These are phyloP conservation scores for Lithophane leautieri DNA, from an alignment of 2,888 invertebrate genomes.

Conservation along the genomic window DNA sequence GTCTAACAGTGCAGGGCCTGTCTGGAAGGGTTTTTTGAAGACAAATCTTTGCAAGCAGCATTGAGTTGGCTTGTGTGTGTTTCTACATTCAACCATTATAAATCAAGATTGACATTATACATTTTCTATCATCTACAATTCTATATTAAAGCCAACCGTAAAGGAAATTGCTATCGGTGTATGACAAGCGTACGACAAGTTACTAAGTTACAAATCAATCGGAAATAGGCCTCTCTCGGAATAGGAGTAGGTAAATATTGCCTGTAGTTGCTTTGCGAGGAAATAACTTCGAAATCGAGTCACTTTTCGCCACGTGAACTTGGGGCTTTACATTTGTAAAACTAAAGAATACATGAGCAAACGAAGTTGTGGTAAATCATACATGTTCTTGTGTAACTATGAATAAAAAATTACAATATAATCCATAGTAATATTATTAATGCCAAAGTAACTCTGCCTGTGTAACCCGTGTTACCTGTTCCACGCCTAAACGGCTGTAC, in stretches of 20 bases:
- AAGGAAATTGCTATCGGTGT: constrained; percentile 9
- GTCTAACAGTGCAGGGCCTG: too few species aligned
- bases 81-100: background rate
- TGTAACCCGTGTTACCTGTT: background rate
- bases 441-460: background rate
- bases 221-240: constrained; percentile 2
- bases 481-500: background rate
- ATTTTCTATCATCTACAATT: background rate
- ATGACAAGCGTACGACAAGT: constrained; percentile 40
- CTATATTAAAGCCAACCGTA: background rate
- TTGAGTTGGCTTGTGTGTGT: too few species aligned
- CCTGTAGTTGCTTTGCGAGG: background rate
- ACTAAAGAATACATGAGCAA: background rate
- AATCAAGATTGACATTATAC: background rate
- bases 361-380: background rate
- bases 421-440: background rate
- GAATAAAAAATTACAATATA: background rate
- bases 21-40: too few species aligned
- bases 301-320: too few species aligned
- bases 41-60: too few species aligned
- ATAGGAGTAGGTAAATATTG: background rate
- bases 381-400: background rate
- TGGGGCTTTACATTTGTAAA: background rate
- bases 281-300: background rate
- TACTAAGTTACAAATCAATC: constrained; percentile 15